phyloP scores from a whole-genome alignment of 2,888 invertebrate genomes.

The Heliconius cydno region DNA sequence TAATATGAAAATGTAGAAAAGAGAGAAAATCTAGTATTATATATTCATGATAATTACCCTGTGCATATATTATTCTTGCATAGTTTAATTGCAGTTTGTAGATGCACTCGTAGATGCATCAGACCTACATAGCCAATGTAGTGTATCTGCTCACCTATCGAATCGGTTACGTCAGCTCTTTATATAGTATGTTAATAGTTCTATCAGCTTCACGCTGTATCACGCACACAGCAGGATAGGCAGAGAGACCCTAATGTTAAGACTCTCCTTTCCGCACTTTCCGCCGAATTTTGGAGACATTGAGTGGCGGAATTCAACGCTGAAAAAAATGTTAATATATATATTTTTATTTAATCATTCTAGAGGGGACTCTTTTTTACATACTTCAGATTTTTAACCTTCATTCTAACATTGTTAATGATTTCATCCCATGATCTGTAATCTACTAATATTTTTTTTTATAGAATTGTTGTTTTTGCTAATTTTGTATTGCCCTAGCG shows the following conservation, averaged over 20 bases:
- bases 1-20: not conserved
- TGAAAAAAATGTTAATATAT: no score
- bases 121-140: constrained; percentile 73
- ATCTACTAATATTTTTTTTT: not conserved
- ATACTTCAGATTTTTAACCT: constrained; percentile 21
- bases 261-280: no score
- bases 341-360: constrained; percentile 45
- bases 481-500: constrained; percentile 13
- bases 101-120: constrained; percentile 51
- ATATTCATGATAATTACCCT: constrained; percentile 5
- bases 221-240: no score
- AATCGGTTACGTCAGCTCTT: constrained; percentile 65
- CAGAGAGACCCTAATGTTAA: no score
- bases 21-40: constrained; percentile 8
- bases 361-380: constrained; percentile 35
- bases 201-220: constrained; percentile 13
- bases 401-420: not conserved
- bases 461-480: not conserved
- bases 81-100: constrained; percentile 42
- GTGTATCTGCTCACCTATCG: constrained; percentile 63
- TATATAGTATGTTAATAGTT: constrained; percentile 49
- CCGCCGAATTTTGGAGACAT: no score
- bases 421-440: not conserved
- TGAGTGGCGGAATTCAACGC: no score
- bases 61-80: constrained; percentile 6